Conservation (phyloP, 2,888 invertebrate species). For the Himalopsyche tibetana region DNA sequence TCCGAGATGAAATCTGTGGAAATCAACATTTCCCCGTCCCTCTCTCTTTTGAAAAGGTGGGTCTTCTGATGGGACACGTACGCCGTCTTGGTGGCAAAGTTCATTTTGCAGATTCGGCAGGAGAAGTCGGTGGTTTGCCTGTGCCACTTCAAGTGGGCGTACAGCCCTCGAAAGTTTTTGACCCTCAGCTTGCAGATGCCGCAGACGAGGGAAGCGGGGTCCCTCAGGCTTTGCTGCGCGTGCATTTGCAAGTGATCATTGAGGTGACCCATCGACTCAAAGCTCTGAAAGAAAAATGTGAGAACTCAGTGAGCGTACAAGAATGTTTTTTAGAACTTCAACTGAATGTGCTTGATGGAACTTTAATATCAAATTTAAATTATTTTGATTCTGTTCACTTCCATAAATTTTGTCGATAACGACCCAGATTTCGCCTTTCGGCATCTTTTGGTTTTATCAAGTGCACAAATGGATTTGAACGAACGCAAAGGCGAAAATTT, state of each 20-base stretch:
- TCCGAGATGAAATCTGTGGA: slow-evolving; percentile 66
- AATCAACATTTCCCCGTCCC: slow-evolving; percentile 67
- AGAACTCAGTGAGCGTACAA: too few relatives aligned
- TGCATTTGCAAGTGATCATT: slow-evolving; percentile 74
- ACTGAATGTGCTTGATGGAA: too few relatives aligned
- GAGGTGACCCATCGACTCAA: slow-evolving; percentile 74
- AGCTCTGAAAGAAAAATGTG: slow-evolving; percentile 69
- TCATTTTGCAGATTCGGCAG: slow-evolving; percentile 74
- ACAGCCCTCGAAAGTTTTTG: slow-evolving; percentile 73
- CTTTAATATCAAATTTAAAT: too few relatives aligned
- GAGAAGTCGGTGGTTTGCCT: slow-evolving; percentile 76
- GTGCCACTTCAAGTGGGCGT: slow-evolving; percentile 75
- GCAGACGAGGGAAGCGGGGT: slow-evolving; percentile 73
- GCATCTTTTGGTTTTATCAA: too few relatives aligned
- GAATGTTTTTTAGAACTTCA: too few relatives aligned
- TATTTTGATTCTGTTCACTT: too few relatives aligned
- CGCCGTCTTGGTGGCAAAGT: slow-evolving; percentile 74
- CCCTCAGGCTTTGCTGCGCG: slow-evolving; percentile 72
- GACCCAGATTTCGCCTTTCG: too few relatives aligned
- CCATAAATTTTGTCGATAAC: too few relatives aligned
- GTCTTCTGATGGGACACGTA: slow-evolving; percentile 72
- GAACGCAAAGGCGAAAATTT: too few relatives aligned
- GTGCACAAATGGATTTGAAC: too few relatives aligned
- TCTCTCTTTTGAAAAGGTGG: slow-evolving; percentile 74
- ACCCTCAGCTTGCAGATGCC: slow-evolving; percentile 73